Conservation (phyloP, 2,797 vertebrate genomes). For the Myoxocephalus aenaeus region DNA sequence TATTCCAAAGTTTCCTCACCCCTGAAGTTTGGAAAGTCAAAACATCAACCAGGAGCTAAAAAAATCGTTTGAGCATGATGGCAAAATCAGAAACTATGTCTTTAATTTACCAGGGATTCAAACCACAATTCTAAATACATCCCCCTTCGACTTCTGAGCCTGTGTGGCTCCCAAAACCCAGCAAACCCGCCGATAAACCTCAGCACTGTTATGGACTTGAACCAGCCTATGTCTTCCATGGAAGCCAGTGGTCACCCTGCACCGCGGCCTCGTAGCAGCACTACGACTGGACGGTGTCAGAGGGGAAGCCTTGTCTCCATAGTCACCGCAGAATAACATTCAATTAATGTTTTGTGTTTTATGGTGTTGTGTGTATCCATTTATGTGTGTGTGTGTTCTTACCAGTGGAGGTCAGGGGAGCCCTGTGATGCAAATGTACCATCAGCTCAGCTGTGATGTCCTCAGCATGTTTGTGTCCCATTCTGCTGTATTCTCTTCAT, state of each 20-base stretch:
- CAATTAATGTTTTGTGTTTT: conserved; percentile 33
- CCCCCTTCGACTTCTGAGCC: conserved; percentile 6
- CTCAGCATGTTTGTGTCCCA: conserved; percentile 62
- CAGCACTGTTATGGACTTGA: conserved; percentile 24
- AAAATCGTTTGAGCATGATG: neutral
- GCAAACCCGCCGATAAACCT: conserved; percentile 9
- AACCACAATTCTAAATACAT: conserved; percentile 3
- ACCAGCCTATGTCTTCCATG: conserved; percentile 54
- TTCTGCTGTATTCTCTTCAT: conserved; percentile 34
- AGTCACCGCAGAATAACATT: conserved; percentile 4
- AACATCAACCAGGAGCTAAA: neutral
- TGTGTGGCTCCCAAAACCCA: conserved; percentile 7
- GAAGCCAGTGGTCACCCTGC: neutral
- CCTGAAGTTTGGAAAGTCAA: neutral
- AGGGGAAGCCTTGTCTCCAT: conserved; percentile 15
- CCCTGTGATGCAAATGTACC: neutral
- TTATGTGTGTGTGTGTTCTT: conserved; percentile 40
- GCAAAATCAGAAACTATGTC: neutral
- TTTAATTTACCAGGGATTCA: conserved; percentile 3
- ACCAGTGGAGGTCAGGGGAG: conserved; percentile 3
- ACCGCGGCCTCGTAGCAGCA: conserved; percentile 21
- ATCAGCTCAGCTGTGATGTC: neutral
- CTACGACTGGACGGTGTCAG: conserved; percentile 29
- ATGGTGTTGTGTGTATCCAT: conserved; percentile 50
- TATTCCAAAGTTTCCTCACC: neutral